Evolutionary conservation across 2,797 vertebrate genomes (phyloP).

Genomic region (Aplochiton taeniatus): DNA sequence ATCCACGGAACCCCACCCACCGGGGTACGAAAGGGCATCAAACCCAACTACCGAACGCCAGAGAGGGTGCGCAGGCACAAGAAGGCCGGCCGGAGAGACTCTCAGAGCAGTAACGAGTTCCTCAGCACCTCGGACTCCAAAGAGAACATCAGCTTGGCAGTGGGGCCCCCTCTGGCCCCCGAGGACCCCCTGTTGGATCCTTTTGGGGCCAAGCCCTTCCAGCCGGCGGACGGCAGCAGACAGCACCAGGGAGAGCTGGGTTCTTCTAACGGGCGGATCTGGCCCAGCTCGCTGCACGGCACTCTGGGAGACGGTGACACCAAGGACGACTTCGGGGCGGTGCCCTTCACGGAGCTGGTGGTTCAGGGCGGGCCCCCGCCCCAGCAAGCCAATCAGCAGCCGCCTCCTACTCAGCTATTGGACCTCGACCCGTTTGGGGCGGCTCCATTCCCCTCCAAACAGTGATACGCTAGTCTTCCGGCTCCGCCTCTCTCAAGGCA

Average conservation of each 20-base stretch:
- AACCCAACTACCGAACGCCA: constrained; percentile 88
- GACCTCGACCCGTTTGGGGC: constrained; percentile 96
- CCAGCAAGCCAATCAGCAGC: constrained; percentile 34
- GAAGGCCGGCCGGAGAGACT: constrained; percentile 88
- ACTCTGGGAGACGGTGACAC: constrained; percentile 68
- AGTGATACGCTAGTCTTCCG: constrained; percentile 74
- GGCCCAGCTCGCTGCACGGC: constrained; percentile 75
- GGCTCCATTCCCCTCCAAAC: constrained; percentile 94
- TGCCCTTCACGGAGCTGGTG: constrained; percentile 92
- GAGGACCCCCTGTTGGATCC: constrained; percentile 87
- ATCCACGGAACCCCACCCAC: constrained; percentile 91
- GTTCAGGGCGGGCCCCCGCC: constrained; percentile 68
- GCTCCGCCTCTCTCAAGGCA: constrained; percentile 8
- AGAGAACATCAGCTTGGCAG: constrained; percentile 89
- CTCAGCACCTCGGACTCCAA: constrained; percentile 92
- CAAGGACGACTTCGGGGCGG: constrained; percentile 94
- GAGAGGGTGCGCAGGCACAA: constrained; percentile 88
- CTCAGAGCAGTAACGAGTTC: constrained; percentile 96
- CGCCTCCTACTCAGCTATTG: constrained; percentile 64
- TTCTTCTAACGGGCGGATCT: constrained; percentile 68
- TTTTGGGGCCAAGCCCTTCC: constrained; percentile 92
- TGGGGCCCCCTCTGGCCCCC: constrained; percentile 68
- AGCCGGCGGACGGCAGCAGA: constrained; percentile 55
- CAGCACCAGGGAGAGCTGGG: constrained; percentile 66
- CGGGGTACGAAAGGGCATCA: constrained; percentile 78